These are phyloP conservation scores for Drosophila arawakana DNA, from an alignment of 1,140 invertebrate species.

Conservation along the genomic window DNA sequence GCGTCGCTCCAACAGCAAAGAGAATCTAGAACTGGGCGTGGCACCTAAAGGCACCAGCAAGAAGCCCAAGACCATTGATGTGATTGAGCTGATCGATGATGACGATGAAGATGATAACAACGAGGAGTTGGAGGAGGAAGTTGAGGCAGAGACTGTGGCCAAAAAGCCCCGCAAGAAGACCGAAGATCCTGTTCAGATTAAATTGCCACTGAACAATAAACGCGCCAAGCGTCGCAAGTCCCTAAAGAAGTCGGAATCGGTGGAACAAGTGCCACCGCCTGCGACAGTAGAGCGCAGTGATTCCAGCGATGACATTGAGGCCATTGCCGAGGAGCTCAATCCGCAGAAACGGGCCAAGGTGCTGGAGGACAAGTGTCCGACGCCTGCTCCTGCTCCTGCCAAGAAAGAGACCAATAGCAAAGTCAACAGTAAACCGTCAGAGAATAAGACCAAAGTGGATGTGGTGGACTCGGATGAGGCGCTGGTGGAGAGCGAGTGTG, in stretches of 20 bases:
- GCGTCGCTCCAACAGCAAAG: slow-evolving; percentile 65
- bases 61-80: slow-evolving; percentile 47
- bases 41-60: slow-evolving; percentile 33
- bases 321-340: slow-evolving; percentile 53
- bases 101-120: slow-evolving; percentile 9
- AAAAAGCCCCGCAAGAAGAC: slow-evolving; percentile 22
- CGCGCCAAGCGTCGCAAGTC: slow-evolving; percentile 68
- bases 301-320: slow-evolving; percentile 71
- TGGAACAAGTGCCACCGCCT: not conserved
- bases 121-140: not conserved
- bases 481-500: slow-evolving; percentile 35
- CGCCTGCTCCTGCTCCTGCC: not conserved
- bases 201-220: slow-evolving; percentile 70
- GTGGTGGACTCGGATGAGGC: slow-evolving; percentile 23
- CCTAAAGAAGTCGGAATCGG: slow-evolving; percentile 29
- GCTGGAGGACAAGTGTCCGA: not conserved
- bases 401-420: slow-evolving; percentile 1
- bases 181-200: slow-evolving; percentile 62
- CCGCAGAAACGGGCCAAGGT: slow-evolving; percentile 63
- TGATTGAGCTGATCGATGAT: slow-evolving; percentile 59
- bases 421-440: no score
- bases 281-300: slow-evolving; percentile 35
- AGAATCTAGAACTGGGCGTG: slow-evolving; percentile 47
- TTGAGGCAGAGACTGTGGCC: not conserved
- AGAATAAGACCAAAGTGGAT: not conserved